These are phyloP conservation scores for Nerophis lumbriciformis DNA, from an alignment of 2,113 vertebrate genomes.

Conservation along the genomic window DNA sequence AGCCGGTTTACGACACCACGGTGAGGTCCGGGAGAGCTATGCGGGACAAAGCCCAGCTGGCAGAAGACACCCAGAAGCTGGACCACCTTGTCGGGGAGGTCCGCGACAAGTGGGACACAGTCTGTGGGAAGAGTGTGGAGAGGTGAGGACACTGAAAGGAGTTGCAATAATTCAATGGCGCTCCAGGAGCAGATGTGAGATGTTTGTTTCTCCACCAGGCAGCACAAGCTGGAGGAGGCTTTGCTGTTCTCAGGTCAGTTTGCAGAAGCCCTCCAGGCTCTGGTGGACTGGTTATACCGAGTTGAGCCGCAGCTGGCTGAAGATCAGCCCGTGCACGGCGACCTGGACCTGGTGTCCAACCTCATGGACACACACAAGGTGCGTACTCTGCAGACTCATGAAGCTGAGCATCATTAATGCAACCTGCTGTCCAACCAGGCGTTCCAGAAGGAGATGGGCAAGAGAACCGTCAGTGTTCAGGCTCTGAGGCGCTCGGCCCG, in stretches of 20 bases:
- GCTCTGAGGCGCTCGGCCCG: conserved; percentile 91
- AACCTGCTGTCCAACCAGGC: conserved; percentile 64
- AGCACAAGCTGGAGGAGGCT: conserved; percentile 97
- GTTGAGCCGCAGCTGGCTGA: conserved; percentile 94
- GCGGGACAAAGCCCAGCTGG: conserved; percentile 87
- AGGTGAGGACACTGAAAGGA: conserved; percentile 68
- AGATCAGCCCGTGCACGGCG: conserved; percentile 93
- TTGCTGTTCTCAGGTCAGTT: conserved; percentile 98
- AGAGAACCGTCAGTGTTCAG: conserved; percentile 89
- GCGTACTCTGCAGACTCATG: neutral
- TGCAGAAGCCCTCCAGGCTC: conserved; percentile 90
- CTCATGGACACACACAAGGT: conserved; percentile 98
- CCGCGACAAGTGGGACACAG: conserved; percentile 97
- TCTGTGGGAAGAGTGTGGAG: conserved; percentile 97
- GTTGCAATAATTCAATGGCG: neutral
- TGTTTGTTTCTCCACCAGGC: conserved; percentile 64
- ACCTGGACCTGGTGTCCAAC: conserved; percentile 96
- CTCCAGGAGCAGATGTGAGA: neutral
- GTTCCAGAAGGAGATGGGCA: conserved; percentile 96
- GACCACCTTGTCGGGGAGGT: conserved; percentile 92
- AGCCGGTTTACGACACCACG: conserved; percentile 95
- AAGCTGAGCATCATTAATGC: neutral
- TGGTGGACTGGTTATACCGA: conserved; percentile 97
- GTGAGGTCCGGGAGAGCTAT: conserved; percentile 89
- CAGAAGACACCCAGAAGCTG: conserved; percentile 86